Conservation (phyloP, 2,113 vertebrate species). For the Mirounga angustirostris region DNA sequence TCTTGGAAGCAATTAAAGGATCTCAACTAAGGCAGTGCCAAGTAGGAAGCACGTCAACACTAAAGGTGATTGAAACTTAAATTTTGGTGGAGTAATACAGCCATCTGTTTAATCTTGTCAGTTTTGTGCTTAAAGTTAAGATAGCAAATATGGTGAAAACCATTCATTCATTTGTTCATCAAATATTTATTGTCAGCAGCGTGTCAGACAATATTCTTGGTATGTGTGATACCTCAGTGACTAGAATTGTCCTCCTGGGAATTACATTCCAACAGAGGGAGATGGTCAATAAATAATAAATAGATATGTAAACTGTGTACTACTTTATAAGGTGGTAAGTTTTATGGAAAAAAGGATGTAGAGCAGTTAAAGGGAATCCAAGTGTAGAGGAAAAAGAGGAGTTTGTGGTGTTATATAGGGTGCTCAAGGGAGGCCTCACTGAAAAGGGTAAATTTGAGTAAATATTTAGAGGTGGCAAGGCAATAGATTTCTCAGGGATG, state of each 20-base stretch:
- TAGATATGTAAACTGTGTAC: neutral
- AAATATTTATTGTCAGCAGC: neutral
- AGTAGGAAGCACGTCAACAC: neutral
- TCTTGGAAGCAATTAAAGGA: neutral
- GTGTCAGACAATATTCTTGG: neutral
- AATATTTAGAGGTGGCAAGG: neutral
- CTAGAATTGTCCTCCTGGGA: neutral
- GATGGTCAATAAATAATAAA: neutral
- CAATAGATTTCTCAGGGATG: neutral
- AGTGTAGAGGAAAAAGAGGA: neutral
- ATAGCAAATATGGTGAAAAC: neutral
- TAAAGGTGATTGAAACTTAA: neutral
- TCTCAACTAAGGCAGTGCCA: neutral
- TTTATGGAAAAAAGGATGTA: neutral
- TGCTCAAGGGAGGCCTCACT: neutral
- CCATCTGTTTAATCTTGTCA: neutral
- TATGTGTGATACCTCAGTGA: neutral
- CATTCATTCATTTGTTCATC: neutral
- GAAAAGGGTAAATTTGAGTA: neutral
- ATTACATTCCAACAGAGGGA: neutral
- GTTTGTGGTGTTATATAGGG: neutral
- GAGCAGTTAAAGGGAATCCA: neutral
- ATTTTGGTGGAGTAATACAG: neutral
- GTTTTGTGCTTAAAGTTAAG: neutral
- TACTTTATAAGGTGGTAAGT: constrained; percentile 22